Base-by-base conservation (phyloP, 2,113 vertebrate genomes). In the Chiloscyllium plagiosum region DNA sequence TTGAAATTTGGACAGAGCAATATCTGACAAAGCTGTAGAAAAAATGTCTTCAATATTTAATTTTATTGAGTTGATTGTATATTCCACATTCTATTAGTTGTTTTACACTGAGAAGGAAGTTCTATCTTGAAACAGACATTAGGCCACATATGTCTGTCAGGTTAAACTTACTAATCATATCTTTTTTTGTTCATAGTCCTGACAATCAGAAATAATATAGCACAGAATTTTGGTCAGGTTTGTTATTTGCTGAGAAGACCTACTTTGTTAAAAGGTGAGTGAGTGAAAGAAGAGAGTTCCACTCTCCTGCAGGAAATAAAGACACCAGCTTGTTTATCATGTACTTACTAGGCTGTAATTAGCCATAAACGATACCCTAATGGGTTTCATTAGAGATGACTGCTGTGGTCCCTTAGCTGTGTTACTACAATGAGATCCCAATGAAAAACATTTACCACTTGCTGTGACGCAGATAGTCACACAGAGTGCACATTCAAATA, bases 361-460 rank as follows among this genome's bases (percentile, higher is more conserved):
- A 95, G 94, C 68, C 69, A 95, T 95, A 95, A 95, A 95, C 68
- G 42, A 69, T 95, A 95, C 69, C 69, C 94, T 95, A 95, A 95
- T 95, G 94, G 42, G 69, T 95, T 95, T 95, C 94, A 95, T 95
- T 95, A 95, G 94, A 95, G 69, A 95, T 72, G 94, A 50, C 94
- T 70, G 47, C 29, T 72, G 69, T 95, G 37, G 94, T 95, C 24
- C 42, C 94, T 95, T 47, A 95, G 94, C 94, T 95, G 69, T 76
- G 94, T 24, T 95, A 33, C 69, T 76, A 52, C 94, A 95, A 76
- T 95, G 94, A 72, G 94, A 95, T 72, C 22, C 69, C 68, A 24
- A 52, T 76, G 94, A 95, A 72, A 95, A 95, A 95, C 94, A 95
- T 95, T 76, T 52, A 95, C 94, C 69, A 29, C 94, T 72, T 70